phyloP scores from a whole-genome alignment of 2,797 vertebrate species.

The Rhinoraja longicauda region DNA sequence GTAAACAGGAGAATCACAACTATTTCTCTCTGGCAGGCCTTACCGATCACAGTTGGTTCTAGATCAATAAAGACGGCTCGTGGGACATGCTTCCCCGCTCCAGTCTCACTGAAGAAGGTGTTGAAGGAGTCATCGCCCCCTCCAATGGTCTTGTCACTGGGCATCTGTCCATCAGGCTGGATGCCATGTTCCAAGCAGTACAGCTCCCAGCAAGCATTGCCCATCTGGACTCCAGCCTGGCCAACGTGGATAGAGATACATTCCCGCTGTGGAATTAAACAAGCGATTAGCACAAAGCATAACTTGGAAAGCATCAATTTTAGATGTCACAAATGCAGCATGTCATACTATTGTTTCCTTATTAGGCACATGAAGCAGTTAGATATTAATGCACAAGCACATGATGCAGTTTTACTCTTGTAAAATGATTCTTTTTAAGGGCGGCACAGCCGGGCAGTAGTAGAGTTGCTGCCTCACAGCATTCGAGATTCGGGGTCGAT shows the following conservation, averaged over 20 bases:
- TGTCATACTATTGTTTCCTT: not conserved
- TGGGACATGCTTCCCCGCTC: conserved; percentile 36
- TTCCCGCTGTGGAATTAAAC: conserved; percentile 24
- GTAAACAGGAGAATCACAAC: not conserved
- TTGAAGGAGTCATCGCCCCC: conserved; percentile 40
- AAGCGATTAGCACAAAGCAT: not conserved
- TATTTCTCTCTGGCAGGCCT: not conserved
- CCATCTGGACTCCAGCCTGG: conserved; percentile 40
- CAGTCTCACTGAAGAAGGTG: conserved; percentile 40
- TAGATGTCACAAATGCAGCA: not conserved
- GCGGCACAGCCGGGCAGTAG: no score
- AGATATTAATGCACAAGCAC: not conserved
- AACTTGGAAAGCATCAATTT: not conserved
- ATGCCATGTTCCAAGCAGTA: conserved; percentile 37
- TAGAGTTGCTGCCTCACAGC: no score
- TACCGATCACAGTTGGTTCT: conserved; percentile 37
- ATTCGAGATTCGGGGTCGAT: no score
- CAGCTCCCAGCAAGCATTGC: conserved; percentile 40
- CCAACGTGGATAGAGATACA: conserved; percentile 40
- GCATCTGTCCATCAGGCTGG: conserved; percentile 39
- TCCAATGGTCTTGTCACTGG: conserved; percentile 39
- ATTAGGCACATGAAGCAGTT: not conserved
- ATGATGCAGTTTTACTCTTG: not conserved
- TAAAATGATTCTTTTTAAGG: no score
- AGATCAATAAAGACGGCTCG: conserved; percentile 38